phyloP scores from a whole-genome alignment of 2,797 vertebrate genomes.

The Myotis myotis region DNA sequence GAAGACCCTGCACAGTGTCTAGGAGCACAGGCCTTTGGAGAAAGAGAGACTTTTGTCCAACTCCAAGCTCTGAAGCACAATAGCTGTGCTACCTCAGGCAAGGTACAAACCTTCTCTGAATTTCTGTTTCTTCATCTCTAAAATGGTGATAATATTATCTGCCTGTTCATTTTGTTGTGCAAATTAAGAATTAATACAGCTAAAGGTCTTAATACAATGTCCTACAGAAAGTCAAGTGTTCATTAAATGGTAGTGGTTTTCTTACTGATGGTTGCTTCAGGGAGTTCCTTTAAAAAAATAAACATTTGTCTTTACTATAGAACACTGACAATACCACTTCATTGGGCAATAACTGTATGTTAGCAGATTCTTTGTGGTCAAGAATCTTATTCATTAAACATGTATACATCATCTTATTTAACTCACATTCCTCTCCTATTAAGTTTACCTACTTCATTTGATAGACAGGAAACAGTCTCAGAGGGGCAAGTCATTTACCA shows the following conservation, averaged over 20 bases:
- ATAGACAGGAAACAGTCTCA: background rate
- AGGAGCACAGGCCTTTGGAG: background rate
- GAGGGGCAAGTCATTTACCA: background rate
- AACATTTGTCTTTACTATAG: background rate
- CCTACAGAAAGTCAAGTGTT: background rate
- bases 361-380: too few species aligned
- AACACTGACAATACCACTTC: background rate
- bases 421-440: background rate
- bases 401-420: background rate
- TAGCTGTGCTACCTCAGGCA: background rate
- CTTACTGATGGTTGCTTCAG: background rate
- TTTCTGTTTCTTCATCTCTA: background rate
- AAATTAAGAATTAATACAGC: background rate
- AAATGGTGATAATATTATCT: background rate
- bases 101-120: background rate
- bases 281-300: background rate
- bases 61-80: background rate
- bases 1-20: background rate
- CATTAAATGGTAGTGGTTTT: background rate
- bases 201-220: background rate
- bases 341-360: background rate
- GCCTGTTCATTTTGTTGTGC: background rate
- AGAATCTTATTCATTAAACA: too few species aligned
- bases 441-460: background rate
- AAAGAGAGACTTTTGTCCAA: background rate